phyloP scores from a whole-genome alignment of 2,888 invertebrate genomes.

The Heliconius ismenius region DNA sequence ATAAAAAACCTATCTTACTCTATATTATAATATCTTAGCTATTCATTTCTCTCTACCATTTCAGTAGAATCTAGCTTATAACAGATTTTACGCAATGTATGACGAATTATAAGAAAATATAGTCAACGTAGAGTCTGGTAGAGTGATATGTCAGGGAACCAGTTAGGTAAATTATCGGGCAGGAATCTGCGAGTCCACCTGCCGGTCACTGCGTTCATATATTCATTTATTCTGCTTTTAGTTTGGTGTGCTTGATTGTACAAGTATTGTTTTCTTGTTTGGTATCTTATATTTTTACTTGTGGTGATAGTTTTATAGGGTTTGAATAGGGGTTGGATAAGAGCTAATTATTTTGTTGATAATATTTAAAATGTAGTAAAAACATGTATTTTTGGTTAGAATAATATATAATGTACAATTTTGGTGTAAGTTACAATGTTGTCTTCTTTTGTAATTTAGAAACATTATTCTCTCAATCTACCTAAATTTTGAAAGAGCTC shows the following conservation, averaged over 20 bases:
- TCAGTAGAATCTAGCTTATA: not conserved
- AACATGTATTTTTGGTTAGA: too few relatives aligned
- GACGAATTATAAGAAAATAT: constrained; percentile 25
- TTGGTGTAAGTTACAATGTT: too few relatives aligned
- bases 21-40: constrained; percentile 2
- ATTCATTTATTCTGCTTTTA: constrained; percentile 53
- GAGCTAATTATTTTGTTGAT: not conserved
- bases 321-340: not conserved
- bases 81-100: constrained; percentile 47
- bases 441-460: not conserved
- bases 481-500: not conserved
- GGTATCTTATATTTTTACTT: constrained; percentile 35
- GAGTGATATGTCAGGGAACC: constrained; percentile 69
- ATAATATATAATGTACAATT: too few relatives aligned
- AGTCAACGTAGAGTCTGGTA: constrained; percentile 44
- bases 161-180: constrained; percentile 78
- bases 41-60: constrained; percentile 38
- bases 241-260: constrained; percentile 49
- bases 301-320: constrained; percentile 27
- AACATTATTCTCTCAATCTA: not conserved
- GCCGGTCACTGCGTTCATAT: constrained; percentile 60
- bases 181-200: constrained; percentile 75
- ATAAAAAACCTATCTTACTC: constrained; percentile 40
- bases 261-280: constrained; percentile 48
- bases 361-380: not conserved